Base-by-base conservation (phyloP, 2,113 vertebrate genomes). In the Austrofundulus limnaeus region DNA sequence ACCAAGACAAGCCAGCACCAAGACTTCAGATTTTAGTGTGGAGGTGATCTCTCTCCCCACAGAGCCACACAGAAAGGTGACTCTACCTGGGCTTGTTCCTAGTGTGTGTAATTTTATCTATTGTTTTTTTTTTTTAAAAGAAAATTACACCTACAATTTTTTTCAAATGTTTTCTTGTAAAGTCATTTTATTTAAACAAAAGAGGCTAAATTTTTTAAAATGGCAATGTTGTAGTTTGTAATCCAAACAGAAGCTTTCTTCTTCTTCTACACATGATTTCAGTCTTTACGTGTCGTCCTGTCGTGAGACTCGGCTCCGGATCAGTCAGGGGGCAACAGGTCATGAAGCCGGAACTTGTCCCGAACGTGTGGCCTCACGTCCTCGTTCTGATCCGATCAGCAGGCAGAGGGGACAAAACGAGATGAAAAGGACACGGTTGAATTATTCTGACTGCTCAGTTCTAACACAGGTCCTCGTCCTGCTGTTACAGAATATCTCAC, bases 271-370 rank as follows among this genome's bases (percentile, higher is more conserved):
- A 31, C 72, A 15, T 67, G 67, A 81, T 81, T 68, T 65, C 37
- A 82, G 82, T 89, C 76, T 70, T 64, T 77, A 70, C 58, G 54
- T 58, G 85, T 59, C 56, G 75, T 83, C 70, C 81, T 46, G 21
- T 66, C 60, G 42, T 55, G 62, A 74, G 56, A 66, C 31, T 31
- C 48, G 12, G 11, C 31, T 25, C 16, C 2, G 62, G 55, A 77
- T 95, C 96, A 98, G 64, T 99, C 97, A 2, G 97, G 96, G 71
- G 97, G 97, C 88, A 99, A 92, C 85, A 98, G 92, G 91, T 98
- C 96, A 79, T 99, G 97, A 92, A 99, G 95, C 66, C 97, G 96
- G 92, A 99, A 99, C 86, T 94, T 93, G 89, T 98, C 96, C 88
- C 96, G 91, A 90, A 99, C 98, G 70, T 99, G 95, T 72, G 97